Evolutionary conservation across 2,113 vertebrate species (phyloP), one percentile per base, ranked within the genome.

Genomic region (Rhinoderma darwinii): DNA sequence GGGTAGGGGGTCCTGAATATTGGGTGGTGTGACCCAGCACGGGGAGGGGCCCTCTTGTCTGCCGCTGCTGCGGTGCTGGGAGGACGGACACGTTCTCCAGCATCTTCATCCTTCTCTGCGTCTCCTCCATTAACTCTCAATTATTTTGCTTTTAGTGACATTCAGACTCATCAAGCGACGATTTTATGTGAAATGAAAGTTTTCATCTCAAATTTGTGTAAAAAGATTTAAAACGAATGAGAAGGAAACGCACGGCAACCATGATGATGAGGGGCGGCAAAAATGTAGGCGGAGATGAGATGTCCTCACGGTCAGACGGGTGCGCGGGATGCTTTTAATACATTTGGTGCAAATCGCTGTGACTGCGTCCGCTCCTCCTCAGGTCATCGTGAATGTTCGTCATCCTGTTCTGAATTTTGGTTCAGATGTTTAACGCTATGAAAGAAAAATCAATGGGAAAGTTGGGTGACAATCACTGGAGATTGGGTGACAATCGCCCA

Each of bases 121-220:
- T 12, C 50, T 75, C 75, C 51, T 59, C 43, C 44, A 84, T 86
- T 79, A 86, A 41, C 25, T 79, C 76, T 79, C 20, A 72, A 78
- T 86, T 81, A 81, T 73, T 86, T 81, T 30, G 76, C 76, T 86
- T 86, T 80, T 63, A 77, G 39, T 47, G 35, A 20, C 74, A 85
- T 78, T 85, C 78, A 56, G 37, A 70, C n/a, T 37, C 50, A 50
- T 51, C 43, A 83, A 25, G 37, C 50, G 74, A 68, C 59, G n/a
- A 56, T 44, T 80, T 30, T 11, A 20, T 68, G 35, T 44, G 30
- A 54, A 43, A 86, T 72, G 66, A 70, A 39, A 70, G 35, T 73
- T 56, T 77, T 86, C 63, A 61, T 25, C 50, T 70, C 20, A 25
- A 59, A 75, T 66, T n/a, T 66, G 30, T 81, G 35, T 32, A 78